Conservation (phyloP, 1,140 invertebrate genomes). For the Dryas iulia region DNA sequence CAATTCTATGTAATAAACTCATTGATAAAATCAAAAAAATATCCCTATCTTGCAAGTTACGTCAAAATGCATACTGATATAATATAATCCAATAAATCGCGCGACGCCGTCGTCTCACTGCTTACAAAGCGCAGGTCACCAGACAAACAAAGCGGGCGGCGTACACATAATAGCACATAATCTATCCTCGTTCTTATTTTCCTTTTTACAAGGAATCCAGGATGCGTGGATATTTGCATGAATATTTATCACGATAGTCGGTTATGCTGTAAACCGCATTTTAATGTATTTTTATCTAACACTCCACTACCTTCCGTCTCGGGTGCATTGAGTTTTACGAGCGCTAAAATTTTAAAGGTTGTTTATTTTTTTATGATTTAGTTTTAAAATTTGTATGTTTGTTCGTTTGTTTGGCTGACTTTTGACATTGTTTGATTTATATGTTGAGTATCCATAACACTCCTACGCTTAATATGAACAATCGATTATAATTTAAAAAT, state of each 20-base stretch:
- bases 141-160: neutral
- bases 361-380: neutral
- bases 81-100: neutral
- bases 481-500: too few species aligned
- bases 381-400: neutral
- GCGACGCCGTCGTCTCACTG: neutral
- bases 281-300: conserved; percentile 70
- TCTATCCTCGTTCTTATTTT: conserved; percentile 64
- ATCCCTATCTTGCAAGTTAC: neutral
- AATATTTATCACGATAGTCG: conserved; percentile 69
- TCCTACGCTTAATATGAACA: neutral
- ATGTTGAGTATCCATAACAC: neutral
- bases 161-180: conserved; percentile 40
- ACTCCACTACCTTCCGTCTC: conserved; percentile 33
- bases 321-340: conserved; percentile 24
- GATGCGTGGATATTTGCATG: conserved; percentile 71
- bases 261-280: conserved; percentile 63
- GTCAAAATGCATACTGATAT: neutral
- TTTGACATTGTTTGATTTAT: neutral
- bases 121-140: neutral
- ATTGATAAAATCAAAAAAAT: neutral
- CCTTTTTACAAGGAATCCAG: conserved; percentile 73
- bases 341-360: conserved; percentile 16
- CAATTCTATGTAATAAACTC: neutral
- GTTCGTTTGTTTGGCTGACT: neutral